Percentiles rank a stretch among this genome's conserved stretches.
These are phyloP conservation scores for Myopa testacea DNA, from an alignment of 2,888 invertebrate species.

Conservation along the genomic window DNA sequence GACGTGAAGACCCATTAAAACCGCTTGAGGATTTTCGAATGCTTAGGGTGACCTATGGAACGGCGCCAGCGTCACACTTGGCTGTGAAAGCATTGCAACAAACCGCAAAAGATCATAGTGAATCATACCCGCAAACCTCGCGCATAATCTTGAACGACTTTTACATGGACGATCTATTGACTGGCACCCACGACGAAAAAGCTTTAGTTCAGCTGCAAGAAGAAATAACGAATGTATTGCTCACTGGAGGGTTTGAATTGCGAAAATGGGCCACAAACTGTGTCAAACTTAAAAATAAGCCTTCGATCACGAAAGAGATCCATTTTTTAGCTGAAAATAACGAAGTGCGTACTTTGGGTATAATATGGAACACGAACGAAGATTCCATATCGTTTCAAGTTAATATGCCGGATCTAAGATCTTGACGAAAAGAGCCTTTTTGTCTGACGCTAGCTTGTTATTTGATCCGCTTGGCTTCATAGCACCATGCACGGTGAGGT, in stretches of 20 bases:
- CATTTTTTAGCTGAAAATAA: conserved; percentile 1
- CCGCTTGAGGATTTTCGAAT: neutral
- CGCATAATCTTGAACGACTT: neutral
- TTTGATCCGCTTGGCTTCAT: neutral
- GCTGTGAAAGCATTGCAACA: conserved; percentile 5
- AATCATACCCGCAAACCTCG: neutral
- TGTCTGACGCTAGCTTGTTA: conserved; percentile 22
- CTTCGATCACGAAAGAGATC: neutral
- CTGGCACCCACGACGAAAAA: neutral
- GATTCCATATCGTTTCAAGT: neutral
- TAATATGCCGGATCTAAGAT: neutral
- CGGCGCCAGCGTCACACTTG: neutral
- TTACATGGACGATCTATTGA: neutral
- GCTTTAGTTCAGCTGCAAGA: neutral
- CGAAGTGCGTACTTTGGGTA: neutral
- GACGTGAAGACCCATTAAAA: neutral
- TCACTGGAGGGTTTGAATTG: neutral
- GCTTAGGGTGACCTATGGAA: neutral
- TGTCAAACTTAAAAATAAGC: neutral
- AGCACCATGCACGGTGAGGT: conserved; percentile 15
- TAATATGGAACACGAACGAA: neutral
- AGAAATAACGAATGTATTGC: neutral
- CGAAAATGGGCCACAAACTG: conserved; percentile 10
- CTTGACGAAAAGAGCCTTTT: neutral
- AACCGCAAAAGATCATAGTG: neutral